A percentile compares a stretch with the other conserved stretches of the same genome.
phyloP scores from a whole-genome alignment of 1,140 invertebrate species.

The Camponotus floridanus region DNA sequence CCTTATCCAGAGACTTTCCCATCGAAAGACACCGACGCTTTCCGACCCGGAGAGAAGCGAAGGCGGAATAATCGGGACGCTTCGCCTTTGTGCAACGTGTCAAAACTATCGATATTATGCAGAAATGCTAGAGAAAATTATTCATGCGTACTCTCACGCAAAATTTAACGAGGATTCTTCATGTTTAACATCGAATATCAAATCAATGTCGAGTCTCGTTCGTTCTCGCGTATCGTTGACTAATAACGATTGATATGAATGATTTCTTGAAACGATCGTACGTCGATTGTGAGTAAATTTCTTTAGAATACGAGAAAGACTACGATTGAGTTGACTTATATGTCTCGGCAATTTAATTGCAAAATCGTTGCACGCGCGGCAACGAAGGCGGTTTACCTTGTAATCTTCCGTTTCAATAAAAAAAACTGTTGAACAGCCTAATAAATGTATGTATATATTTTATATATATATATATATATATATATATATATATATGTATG shows the following conservation, averaged over 20 bases:
- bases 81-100: not conserved
- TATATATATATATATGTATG: no score
- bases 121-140: not conserved
- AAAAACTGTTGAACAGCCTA: slow-evolving; percentile 7
- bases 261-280: not conserved
- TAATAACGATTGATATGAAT: not conserved
- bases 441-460: slow-evolving; percentile 4
- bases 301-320: not conserved
- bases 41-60: slow-evolving; percentile 31
- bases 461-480: not conserved
- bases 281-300: slow-evolving; percentile 1
- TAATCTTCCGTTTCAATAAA: slow-evolving; percentile 27
- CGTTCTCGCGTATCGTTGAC: not conserved
- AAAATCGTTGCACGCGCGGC: slow-evolving; percentile 3
- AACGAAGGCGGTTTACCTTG: slow-evolving; percentile 51
- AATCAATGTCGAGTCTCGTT: not conserved
- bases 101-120: not conserved
- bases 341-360: slow-evolving; percentile 31
- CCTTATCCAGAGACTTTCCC: slow-evolving; percentile 58
- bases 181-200: not conserved
- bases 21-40: slow-evolving; percentile 55
- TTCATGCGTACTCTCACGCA: not conserved
- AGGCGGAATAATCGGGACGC: slow-evolving; percentile 38
- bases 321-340: not conserved
- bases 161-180: not conserved